Conservation (phyloP, 2,113 vertebrate species). For the Onychostruthus taczanowskii region DNA sequence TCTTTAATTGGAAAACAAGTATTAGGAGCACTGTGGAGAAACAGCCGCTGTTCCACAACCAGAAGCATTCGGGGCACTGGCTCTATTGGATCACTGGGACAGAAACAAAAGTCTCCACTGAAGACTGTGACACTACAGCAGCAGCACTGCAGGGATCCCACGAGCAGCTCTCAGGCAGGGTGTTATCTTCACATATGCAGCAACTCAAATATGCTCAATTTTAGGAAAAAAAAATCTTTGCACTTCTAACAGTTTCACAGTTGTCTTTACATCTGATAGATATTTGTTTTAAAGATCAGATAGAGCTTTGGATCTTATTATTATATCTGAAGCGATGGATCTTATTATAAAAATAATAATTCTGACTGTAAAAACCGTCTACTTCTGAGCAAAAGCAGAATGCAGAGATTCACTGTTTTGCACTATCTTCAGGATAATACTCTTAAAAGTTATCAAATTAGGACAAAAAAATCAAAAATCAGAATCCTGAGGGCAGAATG, state of each 20-base stretch:
- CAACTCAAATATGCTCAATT: neutral
- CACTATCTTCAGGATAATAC: neutral
- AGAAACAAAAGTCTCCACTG: neutral
- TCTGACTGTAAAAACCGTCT: neutral
- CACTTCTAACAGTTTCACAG: neutral
- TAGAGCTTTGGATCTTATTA: neutral
- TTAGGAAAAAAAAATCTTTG: neutral
- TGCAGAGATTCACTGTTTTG: neutral
- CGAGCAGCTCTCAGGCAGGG: neutral
- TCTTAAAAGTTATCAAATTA: neutral
- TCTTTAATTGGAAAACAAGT: neutral
- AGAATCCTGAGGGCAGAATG: neutral
- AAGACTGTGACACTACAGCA: neutral
- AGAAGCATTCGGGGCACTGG: neutral
- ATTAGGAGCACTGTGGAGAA: neutral
- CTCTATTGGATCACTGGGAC: neutral
- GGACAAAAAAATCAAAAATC: neutral
- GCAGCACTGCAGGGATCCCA: neutral
- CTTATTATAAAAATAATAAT: neutral
- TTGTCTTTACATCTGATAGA: neutral
- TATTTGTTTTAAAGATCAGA: neutral
- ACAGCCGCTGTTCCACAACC: neutral
- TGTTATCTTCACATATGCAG: neutral
- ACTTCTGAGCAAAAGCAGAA: neutral
- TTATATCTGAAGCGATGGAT: neutral